phyloP scores from a whole-genome alignment of 2,888 invertebrate species.

The Caenorhabditis sp. region DNA sequence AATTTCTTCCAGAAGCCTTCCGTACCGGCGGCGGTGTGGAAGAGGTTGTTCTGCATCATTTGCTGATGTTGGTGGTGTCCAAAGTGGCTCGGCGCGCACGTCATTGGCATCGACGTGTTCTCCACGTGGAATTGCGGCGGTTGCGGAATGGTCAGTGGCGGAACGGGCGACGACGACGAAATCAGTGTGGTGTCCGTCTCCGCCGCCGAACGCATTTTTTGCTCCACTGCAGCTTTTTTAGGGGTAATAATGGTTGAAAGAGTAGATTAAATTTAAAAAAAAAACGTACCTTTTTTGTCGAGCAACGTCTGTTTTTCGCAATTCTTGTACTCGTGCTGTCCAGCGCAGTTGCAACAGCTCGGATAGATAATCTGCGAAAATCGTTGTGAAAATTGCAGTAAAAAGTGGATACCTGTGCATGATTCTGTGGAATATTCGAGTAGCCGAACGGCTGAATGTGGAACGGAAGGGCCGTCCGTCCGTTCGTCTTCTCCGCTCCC shows the following conservation, averaged over 20 bases:
- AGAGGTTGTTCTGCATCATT: constrained; percentile 9
- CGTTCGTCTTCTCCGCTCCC: neutral
- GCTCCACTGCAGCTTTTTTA: constrained; percentile 19
- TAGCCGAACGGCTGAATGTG: constrained; percentile 13
- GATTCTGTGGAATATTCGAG: constrained; percentile 7
- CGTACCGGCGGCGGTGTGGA: neutral
- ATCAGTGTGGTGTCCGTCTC: neutral
- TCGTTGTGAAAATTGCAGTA: neutral
- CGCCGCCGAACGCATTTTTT: constrained; percentile 20
- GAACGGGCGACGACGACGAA: neutral
- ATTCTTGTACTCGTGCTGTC: constrained; percentile 38
- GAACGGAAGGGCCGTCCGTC: constrained; percentile 5
- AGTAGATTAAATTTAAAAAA: neutral
- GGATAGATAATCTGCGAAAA: constrained; percentile 34
- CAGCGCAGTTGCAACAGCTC: constrained; percentile 61
- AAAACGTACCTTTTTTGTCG: constrained; percentile 27
- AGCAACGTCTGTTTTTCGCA: constrained; percentile 46
- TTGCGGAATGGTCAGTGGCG: neutral
- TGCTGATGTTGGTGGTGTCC: constrained; percentile 32
- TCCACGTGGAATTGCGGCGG: neutral
- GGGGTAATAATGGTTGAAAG: neutral
- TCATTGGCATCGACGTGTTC: neutral
- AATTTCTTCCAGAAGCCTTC: neutral
- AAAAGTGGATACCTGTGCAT: constrained; percentile 27
- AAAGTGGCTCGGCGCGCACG: neutral